Conservation (phyloP, 53 echinoderm and acorn worm species). For the Paracentrotus lividus region DNA sequence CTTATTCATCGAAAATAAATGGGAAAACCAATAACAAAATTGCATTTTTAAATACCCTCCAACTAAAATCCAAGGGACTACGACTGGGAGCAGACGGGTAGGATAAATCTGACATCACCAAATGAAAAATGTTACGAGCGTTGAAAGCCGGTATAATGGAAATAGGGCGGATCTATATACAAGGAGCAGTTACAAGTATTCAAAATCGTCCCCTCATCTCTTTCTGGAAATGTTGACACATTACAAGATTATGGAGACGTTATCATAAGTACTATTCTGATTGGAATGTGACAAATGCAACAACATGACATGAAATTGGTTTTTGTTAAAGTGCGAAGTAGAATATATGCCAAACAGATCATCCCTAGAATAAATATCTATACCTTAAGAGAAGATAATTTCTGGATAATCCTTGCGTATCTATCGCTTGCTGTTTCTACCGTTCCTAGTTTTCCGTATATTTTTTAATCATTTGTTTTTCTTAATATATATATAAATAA, state of each 20-base stretch:
- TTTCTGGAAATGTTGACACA: background rate
- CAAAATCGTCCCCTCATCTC: background rate
- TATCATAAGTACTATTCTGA: conserved; percentile 8
- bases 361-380: conserved; percentile 20
- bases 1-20: no score
- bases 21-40: no score
- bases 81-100: background rate
- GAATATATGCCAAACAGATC: background rate
- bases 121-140: background rate
- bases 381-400: background rate
- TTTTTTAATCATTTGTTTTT: no score
- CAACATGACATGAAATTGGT: background rate
- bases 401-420: background rate
- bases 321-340: conserved; percentile 26
- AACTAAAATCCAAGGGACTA: background rate
- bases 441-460: no score
- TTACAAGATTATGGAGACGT: background rate
- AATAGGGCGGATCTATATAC: background rate
- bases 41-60: no score
- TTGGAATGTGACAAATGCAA: background rate
- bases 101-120: background rate
- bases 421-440: background rate
- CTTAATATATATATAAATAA: no score
- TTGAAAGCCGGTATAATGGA: background rate
- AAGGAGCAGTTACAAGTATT: background rate